Base-by-base conservation (phyloP, 2,888 invertebrate genomes). In the Agrochola litura region DNA sequence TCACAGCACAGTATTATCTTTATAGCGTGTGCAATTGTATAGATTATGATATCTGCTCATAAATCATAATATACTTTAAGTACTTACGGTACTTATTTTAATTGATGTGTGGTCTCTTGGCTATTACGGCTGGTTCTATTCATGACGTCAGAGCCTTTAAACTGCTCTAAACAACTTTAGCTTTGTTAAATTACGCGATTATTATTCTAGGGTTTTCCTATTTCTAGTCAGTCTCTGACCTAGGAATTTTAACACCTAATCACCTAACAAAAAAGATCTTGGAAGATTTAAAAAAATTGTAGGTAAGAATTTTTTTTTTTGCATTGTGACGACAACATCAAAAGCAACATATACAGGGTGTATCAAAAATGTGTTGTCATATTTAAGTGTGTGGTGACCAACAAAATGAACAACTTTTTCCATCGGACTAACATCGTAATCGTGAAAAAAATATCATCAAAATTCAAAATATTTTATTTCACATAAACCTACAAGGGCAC, bases 1-100 rank as follows among this genome's bases (percentile, higher is more conserved):
- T 83, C 78, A 70, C 70, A 72, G 79, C 71, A 37, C 43, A 49
- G 22, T 71, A 52, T 66, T 79, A 85, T 75, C 76, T 82, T 79
- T 52, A 82, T 73, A 70, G 60, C 74, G 66, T 65, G n/a, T 70
- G 54, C 37, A 37, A 46, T 76, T 66, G 64, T 63, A 73, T 41
- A 64, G 64, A 73, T 75, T 72, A 65, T n/a, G 46, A 43, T 65
- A 72, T 69, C 37, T 71, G 22, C 56, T 46, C 80, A 58, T 64
- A 75, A 54, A 74, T 79, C 66, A 64, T 37, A 22, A 52, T n/a
- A 60, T 65, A 37, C 37, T 73, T 60, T 74, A 56, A 30, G 60
- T 73, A 77, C 78, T 66, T 56, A 49, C 37, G 70, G 66, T 67
- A 71, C 65, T 67, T 65, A 61, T 77, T 69, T 61, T 66, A 73